phyloP scores from a whole-genome alignment of 2,797 vertebrate species.

The Schizothorax lantsangensis region DNA sequence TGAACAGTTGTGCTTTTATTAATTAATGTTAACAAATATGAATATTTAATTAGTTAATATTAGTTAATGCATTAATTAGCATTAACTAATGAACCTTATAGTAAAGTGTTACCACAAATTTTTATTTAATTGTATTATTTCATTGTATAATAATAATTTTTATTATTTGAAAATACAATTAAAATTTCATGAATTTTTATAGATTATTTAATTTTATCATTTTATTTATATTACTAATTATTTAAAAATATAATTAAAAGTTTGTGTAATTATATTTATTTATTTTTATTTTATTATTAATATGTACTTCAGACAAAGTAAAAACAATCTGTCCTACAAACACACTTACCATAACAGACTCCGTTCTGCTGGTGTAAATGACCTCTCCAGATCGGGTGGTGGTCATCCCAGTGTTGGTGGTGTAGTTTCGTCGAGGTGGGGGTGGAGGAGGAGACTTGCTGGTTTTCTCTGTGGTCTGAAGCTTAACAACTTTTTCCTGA shows the following conservation, averaged over 20 bases:
- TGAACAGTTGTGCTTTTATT: no score
- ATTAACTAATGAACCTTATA: no score
- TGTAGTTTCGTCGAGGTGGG: constrained; percentile 89
- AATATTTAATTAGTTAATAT: no score
- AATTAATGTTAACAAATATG: no score
- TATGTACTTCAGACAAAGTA: neutral
- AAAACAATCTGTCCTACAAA: constrained; percentile 54
- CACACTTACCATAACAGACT: constrained; percentile 79
- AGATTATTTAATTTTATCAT: neutral
- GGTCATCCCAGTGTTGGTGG: constrained; percentile 86
- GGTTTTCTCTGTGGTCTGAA: constrained; percentile 75
- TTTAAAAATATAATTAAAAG: neutral
- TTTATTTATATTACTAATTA: neutral
- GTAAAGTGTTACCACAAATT: no score
- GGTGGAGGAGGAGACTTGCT: constrained; percentile 89
- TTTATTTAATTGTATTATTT: no score
- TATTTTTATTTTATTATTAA: neutral
- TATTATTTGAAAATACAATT: neutral
- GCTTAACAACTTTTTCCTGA: constrained; percentile 68
- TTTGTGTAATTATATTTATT: neutral
- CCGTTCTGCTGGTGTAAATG: constrained; percentile 86
- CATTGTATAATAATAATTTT: no score
- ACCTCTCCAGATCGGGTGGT: constrained; percentile 89
- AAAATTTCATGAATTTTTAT: neutral
- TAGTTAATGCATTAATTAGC: no score